Evolutionary conservation across 2,888 invertebrate species (phyloP).

Genomic region (Autographa gamma): DNA sequence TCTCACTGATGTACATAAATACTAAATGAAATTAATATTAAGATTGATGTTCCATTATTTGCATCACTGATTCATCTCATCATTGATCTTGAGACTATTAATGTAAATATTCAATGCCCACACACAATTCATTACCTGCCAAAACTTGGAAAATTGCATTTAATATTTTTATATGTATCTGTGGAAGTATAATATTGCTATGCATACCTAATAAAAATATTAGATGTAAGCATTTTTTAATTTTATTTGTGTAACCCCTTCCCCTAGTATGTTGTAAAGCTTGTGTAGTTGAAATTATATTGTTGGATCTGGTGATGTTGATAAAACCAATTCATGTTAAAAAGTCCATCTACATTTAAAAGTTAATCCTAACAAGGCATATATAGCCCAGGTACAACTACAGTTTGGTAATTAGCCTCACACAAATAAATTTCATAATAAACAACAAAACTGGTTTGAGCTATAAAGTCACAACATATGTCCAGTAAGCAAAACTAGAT

Average conservation of each 20-base stretch:
- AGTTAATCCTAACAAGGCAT: too few relatives aligned
- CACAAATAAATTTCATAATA: not conserved
- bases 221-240: conserved; percentile 74
- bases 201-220: conserved; percentile 88
- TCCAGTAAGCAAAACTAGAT: not conserved
- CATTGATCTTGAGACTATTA: conserved; percentile 67
- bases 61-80: conserved; percentile 64
- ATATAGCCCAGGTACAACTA: too few relatives aligned
- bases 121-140: conserved; percentile 80
- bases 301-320: too few relatives aligned
- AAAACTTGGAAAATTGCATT: conserved; percentile 79
- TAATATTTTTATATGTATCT: conserved; percentile 88
- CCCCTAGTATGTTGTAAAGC: not conserved
- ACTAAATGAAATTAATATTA: conserved; percentile 64
- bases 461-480: not conserved
- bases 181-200: conserved; percentile 66
- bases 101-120: conserved; percentile 80
- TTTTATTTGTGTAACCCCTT: conserved; percentile 44
- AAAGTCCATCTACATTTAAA: too few relatives aligned
- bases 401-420: too few relatives aligned
- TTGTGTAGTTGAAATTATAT: too few relatives aligned
- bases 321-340: too few relatives aligned
- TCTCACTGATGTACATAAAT: conserved; percentile 75
- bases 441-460: not conserved
- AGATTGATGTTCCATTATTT: conserved; percentile 73